Evolutionary conservation across 2,888 invertebrate species (phyloP).

Genomic region (Acrobasis repandana): DNA sequence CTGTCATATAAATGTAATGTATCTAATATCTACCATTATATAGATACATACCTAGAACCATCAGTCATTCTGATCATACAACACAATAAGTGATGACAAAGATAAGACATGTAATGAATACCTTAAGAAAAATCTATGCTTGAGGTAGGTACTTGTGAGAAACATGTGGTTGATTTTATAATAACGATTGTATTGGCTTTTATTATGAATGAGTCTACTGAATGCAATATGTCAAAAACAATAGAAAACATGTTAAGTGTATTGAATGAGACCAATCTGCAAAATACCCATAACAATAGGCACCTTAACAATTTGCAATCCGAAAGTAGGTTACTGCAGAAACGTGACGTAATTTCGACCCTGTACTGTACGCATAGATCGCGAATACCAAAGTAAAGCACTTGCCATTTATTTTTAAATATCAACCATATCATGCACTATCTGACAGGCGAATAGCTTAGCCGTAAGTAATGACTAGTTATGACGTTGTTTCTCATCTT

Average conservation of each 20-base stretch:
- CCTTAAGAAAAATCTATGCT: background rate
- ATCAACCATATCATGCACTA: background rate
- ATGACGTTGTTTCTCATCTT: background rate
- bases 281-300: conserved; percentile 21
- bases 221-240: background rate
- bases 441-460: background rate
- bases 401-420: conserved; percentile 18
- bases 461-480: background rate
- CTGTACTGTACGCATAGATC: conserved; percentile 52
- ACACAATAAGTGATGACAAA: background rate
- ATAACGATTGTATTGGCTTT: background rate
- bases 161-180: background rate
- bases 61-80: background rate
- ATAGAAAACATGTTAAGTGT: conserved; percentile 3
- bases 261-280: conserved; percentile 2
- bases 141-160: background rate
- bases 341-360: conserved; percentile 58
- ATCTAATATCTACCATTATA: too few species aligned
- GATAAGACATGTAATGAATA: background rate
- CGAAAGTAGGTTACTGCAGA: conserved; percentile 58
- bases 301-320: conserved; percentile 40
- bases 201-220: background rate
- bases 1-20: too few species aligned
- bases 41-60: too few species aligned
- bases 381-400: conserved; percentile 37